Base-by-base conservation (phyloP, 2,797 vertebrate species). In the Hydrocynus forskahlii region DNA sequence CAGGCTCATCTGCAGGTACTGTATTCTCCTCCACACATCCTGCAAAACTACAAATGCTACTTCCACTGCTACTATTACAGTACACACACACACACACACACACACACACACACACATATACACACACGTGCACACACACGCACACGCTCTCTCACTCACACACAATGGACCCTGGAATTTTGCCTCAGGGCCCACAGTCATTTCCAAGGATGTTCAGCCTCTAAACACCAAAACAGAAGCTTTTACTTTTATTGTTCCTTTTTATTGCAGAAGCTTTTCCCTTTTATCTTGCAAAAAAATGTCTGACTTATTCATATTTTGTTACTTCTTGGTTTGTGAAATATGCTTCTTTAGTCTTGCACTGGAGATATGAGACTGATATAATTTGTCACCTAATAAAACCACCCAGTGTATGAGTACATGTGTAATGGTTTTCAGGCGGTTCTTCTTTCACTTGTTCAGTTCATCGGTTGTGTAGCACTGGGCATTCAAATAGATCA, bases 1-100 rank as follows among this genome's bases (percentile, higher is more conserved):
- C 75, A 88, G 0, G 59, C 91, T 95, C 79, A 85, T 5, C 45
- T 95, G 95, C 94, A 94, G 92, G 95, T 95, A 92, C 43, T 87
- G 80, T 71, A 75, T 64, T 45, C 7, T 25, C 70, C 75, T 14
- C 74, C 62, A 68, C 40, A 81, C 52, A 74, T 50, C 67, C 19
- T 38, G 69, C 29, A 68, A 38, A 63, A 23, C 16, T 54, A 75
- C 64, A 50, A 52, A 40, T 29, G 13, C 29, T 71, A 25, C 69
- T 71, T 29, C 48, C 48, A 19, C 70, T 72, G 52, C 50, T 55
- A n/a, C 50, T 55, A n/a, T n/a, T 35, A 72, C 17, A 5, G 38
- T 25, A 74, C 8, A 21, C 52, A 57, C 29, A 57, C 50, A 63
- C 13, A 57, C 19, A 57, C 55, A 57, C 55, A 55, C 54, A 55